A percentile compares a stretch with the other conserved stretches of the same genome.
Evolutionary conservation across 2,888 invertebrate genomes (phyloP).

Genomic region (Melikaiella ostensackeni): DNA sequence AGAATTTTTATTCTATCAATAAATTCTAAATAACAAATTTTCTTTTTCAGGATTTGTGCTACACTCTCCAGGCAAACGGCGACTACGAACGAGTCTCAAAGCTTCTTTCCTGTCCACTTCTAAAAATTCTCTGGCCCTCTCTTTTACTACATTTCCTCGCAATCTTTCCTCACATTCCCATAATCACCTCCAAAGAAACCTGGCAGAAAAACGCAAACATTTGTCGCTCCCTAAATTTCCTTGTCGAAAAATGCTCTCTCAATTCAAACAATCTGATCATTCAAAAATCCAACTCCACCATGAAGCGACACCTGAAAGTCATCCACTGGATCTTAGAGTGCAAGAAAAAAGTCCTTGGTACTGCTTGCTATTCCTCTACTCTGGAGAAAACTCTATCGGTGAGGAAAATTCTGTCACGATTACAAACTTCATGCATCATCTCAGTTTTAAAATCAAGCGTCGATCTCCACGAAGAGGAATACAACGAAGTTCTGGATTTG

Average conservation of each 20-base stretch:
- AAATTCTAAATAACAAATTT: constrained; percentile 26
- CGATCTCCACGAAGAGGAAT: constrained; percentile 65
- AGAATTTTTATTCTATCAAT: constrained; percentile 33
- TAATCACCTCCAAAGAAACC: constrained; percentile 49
- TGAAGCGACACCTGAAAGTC: constrained; percentile 61
- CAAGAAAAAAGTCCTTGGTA: background rate
- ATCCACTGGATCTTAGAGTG: constrained; percentile 62
- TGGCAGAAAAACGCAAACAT: constrained; percentile 52
- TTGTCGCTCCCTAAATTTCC: constrained; percentile 61
- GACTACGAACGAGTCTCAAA: constrained; percentile 59
- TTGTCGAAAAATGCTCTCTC: constrained; percentile 61
- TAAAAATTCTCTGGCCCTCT: constrained; percentile 67
- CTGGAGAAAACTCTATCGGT: constrained; percentile 55
- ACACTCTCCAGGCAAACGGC: constrained; percentile 58
- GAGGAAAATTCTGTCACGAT: constrained; percentile 61
- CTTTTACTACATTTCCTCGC: constrained; percentile 65
- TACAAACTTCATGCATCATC: constrained; percentile 62
- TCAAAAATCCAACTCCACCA: constrained; percentile 50
- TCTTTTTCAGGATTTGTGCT: constrained; percentile 66
- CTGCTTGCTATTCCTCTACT: background rate
- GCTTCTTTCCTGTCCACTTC: constrained; percentile 59
- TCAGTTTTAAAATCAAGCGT: constrained; percentile 65
- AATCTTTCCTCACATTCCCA: constrained; percentile 55
- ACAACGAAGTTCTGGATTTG: constrained; percentile 59
- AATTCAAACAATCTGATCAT: constrained; percentile 58